These are phyloP conservation scores for Protosalanx chinensis DNA, from an alignment of 2,797 vertebrate genomes.

Conservation along the genomic window DNA sequence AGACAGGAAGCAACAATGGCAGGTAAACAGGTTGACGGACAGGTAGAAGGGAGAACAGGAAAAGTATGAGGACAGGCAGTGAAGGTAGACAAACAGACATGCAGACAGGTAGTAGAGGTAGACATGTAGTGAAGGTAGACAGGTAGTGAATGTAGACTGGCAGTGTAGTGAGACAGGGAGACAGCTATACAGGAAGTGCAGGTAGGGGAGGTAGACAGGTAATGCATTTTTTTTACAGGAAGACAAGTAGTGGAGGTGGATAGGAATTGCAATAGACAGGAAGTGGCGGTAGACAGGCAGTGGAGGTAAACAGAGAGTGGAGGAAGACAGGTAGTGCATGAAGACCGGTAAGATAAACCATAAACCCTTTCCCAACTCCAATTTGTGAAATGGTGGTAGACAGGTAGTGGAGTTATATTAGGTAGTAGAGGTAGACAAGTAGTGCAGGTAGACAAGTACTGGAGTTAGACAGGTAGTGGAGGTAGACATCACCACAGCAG, in stretches of 20 bases:
- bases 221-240: no score
- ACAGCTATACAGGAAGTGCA: not conserved
- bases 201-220: not conserved
- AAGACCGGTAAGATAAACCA: no score
- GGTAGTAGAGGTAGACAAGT: no score
- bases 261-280: not conserved
- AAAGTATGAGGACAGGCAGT: no score
- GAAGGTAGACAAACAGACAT: not conserved
- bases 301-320: no score
- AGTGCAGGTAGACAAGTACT: no score
- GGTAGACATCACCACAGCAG: constrained; percentile 17
- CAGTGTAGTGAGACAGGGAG: not conserved
- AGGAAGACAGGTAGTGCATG: not conserved
- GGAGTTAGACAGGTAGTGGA: not conserved
- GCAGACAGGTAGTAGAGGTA: not conserved
- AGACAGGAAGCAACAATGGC: not conserved
- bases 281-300: not conserved
- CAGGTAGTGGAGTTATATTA: not conserved
- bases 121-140: not conserved
- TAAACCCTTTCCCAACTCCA: no score
- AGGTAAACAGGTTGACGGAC: not conserved
- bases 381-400: no score
- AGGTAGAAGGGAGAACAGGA: not conserved
- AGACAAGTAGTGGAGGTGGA: not conserved
- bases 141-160: not conserved